phyloP scores from a whole-genome alignment of 1,140 invertebrate species.

The Apis florea region DNA sequence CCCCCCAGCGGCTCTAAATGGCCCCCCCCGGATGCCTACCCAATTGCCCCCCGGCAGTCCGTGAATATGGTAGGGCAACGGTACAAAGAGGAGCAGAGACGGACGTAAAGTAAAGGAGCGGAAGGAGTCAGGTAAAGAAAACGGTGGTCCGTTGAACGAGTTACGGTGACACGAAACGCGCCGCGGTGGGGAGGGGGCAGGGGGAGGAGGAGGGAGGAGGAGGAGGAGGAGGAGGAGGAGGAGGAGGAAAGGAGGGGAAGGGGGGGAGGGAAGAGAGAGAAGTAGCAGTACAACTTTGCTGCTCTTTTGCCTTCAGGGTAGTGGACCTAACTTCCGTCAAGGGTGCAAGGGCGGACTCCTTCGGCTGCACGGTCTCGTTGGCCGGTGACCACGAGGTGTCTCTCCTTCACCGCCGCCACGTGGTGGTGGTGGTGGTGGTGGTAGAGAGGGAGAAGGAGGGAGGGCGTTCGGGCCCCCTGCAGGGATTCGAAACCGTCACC shows the following conservation, averaged over 20 bases:
- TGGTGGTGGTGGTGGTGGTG: too few relatives aligned
- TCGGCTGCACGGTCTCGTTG: slow-evolving; percentile 52
- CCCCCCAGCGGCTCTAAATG: slow-evolving; percentile 65
- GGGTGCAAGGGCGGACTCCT: slow-evolving; percentile 65
- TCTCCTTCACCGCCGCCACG: slow-evolving; percentile 14
- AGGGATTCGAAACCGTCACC: slow-evolving; percentile 34
- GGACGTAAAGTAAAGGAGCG: slow-evolving; percentile 35
- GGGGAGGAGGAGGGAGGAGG: too few relatives aligned
- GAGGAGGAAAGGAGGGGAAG: fast-evolving
- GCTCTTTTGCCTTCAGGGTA: slow-evolving; percentile 15
- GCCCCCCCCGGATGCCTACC: slow-evolving; percentile 51
- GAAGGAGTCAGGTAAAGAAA: slow-evolving; percentile 42
- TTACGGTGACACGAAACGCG: slow-evolving; percentile 41
- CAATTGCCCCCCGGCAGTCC: slow-evolving; percentile 51
- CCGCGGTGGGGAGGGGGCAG: slow-evolving; percentile 43
- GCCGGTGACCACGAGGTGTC: slow-evolving; percentile 53
- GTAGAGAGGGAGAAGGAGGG: too few relatives aligned
- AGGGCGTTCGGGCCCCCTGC: slow-evolving; percentile 48
- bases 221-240: fast-evolving
- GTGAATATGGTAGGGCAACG: slow-evolving; percentile 55
- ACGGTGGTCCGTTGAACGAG: slow-evolving; percentile 40
- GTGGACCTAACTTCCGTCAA: slow-evolving; percentile 38
- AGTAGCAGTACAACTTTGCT: slow-evolving; percentile 41
- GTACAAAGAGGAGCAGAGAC: slow-evolving; percentile 48
- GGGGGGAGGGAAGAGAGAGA: too few relatives aligned